phyloP scores from a whole-genome alignment of 2,797 vertebrate genomes.

The Cirrhinus molitorella region DNA sequence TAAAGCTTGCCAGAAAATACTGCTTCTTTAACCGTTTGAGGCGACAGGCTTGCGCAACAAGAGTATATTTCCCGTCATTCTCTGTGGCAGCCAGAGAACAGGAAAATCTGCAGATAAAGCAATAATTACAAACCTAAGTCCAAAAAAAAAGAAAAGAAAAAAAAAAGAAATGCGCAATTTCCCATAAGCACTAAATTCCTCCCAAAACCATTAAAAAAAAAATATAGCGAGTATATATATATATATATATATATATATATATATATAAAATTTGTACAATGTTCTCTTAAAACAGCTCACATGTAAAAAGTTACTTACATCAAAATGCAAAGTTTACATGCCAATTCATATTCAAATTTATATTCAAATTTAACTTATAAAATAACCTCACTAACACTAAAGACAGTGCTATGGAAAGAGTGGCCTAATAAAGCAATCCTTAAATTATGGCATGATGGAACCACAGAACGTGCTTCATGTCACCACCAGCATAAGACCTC shows the following conservation, averaged over 20 bases:
- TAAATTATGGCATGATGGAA: constrained; percentile 42
- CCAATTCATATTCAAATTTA: not conserved
- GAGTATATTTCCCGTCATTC: not conserved
- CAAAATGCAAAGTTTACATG: not conserved
- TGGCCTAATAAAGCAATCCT: constrained; percentile 22
- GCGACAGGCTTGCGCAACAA: not conserved
- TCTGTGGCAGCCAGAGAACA: not conserved
- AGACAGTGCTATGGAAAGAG: constrained; percentile 47
- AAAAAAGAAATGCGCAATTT: not conserved
- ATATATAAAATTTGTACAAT: too few relatives aligned
- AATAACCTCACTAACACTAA: constrained; percentile 32
- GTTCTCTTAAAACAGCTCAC: not conserved
- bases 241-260: too few relatives aligned
- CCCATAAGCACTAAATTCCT: too few relatives aligned
- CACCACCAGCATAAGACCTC: constrained; percentile 35
- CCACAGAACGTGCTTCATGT: not conserved
- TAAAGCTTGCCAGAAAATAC: not conserved
- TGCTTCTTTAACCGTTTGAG: not conserved
- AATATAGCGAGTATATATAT: too few relatives aligned
- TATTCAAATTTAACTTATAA: constrained; percentile 13
- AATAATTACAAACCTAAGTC: not conserved
- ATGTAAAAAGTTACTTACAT: not conserved
- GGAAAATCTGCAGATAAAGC: not conserved
- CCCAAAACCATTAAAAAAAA: too few relatives aligned
- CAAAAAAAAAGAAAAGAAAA: not conserved